Evolutionary conservation across 2,888 invertebrate genomes (phyloP).

Genomic region (Hanleya hanleyi): DNA sequence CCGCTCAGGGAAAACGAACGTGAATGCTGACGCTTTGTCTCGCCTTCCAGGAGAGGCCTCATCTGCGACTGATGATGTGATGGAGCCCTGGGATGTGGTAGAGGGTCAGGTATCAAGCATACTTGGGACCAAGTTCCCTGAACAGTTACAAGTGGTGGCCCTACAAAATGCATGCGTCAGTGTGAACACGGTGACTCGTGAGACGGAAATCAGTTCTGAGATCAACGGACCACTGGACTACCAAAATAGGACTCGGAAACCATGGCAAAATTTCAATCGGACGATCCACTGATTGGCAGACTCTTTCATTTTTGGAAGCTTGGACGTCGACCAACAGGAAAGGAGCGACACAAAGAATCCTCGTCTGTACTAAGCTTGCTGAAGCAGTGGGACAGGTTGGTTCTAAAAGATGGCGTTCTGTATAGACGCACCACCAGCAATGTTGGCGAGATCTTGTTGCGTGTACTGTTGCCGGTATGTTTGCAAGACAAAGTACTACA

Average conservation of each 20-base stretch:
- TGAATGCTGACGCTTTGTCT: constrained; percentile 29
- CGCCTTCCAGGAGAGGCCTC: constrained; percentile 7
- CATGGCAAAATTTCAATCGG: too few species aligned
- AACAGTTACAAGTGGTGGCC: too few species aligned
- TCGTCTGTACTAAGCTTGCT: not conserved
- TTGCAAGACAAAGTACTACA: too few species aligned
- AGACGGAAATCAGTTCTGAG: not conserved
- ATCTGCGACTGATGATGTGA: too few species aligned
- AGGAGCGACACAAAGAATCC: not conserved
- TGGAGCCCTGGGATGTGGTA: too few species aligned
- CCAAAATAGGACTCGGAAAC: not conserved
- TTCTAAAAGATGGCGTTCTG: not conserved
- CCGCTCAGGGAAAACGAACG: constrained; percentile 21
- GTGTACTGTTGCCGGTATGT: too few species aligned
- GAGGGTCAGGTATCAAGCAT: too few species aligned
- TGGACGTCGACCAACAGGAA: too few species aligned
- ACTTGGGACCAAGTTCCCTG: too few species aligned
- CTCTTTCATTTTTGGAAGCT: too few species aligned
- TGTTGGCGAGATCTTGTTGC: not conserved
- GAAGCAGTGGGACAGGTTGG: not conserved
- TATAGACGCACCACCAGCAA: constrained; percentile 8
- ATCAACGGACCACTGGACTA: not conserved
- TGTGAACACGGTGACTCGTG: not conserved
- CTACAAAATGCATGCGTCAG: too few species aligned
- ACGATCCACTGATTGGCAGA: too few species aligned